A percentile compares a stretch with the other conserved stretches of the same genome.
Evolutionary conservation across 2,797 vertebrate species (phyloP).

Genomic region (Smutsia temminckii): DNA sequence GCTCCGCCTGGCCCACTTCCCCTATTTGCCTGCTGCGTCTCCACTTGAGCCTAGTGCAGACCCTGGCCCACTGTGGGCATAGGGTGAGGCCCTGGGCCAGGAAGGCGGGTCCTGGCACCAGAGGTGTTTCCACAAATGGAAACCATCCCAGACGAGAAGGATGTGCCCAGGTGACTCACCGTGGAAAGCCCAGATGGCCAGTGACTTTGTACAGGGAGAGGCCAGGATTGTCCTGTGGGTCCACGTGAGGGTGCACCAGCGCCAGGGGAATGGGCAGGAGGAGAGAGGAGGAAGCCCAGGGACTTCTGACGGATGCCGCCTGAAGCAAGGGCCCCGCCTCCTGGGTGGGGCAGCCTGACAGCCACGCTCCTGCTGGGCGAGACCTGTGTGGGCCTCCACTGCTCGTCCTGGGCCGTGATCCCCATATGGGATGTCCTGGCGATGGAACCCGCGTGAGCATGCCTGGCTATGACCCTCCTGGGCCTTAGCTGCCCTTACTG

Average conservation of each 20-base stretch:
- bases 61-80: neutral
- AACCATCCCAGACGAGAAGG: neutral
- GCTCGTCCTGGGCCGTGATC: too few relatives aligned
- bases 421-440: neutral
- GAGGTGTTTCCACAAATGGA: neutral
- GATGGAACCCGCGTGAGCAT: too few relatives aligned
- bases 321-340: too few relatives aligned
- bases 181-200: slow-evolving; percentile 94
- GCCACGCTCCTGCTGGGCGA: neutral
- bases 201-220: slow-evolving; percentile 92
- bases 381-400: accelerated
- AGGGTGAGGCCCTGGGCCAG: neutral
- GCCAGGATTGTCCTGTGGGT: slow-evolving; percentile 94
- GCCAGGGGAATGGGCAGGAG: neutral
- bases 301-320: too few relatives aligned
- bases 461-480: too few relatives aligned
- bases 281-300: neutral
- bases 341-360: too few relatives aligned
- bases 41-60: too few relatives aligned
- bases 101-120: neutral
- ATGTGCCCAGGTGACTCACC: slow-evolving; percentile 86
- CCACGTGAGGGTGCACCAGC: slow-evolving; percentile 75
- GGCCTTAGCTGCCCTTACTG: too few relatives aligned
- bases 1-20: too few relatives aligned
- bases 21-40: neutral